Conservation (phyloP, 2,888 invertebrate species). For the Rotaria socialis region DNA sequence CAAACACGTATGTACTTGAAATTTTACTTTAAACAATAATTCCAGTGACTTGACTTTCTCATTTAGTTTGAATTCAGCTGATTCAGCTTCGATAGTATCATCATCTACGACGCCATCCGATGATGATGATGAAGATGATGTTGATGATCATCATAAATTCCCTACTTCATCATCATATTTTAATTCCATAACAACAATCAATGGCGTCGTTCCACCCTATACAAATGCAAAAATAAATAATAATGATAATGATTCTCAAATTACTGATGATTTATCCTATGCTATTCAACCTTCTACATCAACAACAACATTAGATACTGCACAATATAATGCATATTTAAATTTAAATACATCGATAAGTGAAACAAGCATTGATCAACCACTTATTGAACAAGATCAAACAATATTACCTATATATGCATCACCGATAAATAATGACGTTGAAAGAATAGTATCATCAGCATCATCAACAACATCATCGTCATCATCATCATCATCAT, state of each 20-base stretch:
- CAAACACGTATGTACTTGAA: not conserved
- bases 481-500: slow-evolving; percentile 17
- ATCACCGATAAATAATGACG: slow-evolving; percentile 4
- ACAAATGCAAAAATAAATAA: not conserved
- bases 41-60: not conserved
- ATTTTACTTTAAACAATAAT: not conserved
- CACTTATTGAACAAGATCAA: not conserved
- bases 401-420: not conserved
- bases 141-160: not conserved
- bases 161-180: slow-evolving; percentile 6
- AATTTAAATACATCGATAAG: not conserved
- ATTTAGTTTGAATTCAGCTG: slow-evolving; percentile 13
- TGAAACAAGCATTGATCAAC: not conserved
- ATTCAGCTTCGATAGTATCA: not conserved
- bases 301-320: not conserved
- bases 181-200: not conserved
- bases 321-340: not conserved
- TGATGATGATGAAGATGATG: slow-evolving; percentile 12
- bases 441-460: not conserved
- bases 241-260: not conserved
- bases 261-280: not conserved
- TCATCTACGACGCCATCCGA: not conserved
- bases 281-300: not conserved
- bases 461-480: not conserved
- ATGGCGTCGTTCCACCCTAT: not conserved